Evolutionary conservation across 2,113 vertebrate species (phyloP).

Genomic region (Anoura caudifer): DNA sequence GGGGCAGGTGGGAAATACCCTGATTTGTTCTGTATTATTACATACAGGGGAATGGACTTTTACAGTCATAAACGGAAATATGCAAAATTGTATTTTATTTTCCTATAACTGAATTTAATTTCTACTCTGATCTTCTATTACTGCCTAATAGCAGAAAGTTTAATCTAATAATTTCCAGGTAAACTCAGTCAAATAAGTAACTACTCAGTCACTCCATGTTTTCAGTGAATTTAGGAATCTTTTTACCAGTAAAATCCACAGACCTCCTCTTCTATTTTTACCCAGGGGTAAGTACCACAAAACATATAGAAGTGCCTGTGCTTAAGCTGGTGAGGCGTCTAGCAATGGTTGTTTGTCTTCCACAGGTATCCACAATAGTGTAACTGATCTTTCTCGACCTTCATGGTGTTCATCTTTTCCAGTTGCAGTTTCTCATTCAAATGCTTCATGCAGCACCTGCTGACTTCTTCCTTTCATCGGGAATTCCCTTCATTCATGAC

Average conservation of each 20-base stretch:
- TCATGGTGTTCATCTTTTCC: not conserved
- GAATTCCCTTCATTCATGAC: not conserved
- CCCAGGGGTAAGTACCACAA: not conserved
- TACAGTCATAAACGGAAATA: constrained; percentile 7
- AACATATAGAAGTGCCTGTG: not conserved
- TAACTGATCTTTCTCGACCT: not conserved
- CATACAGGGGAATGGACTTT: constrained; percentile 1
- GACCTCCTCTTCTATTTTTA: not conserved
- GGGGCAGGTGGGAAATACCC: not conserved
- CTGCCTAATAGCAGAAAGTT: not conserved
- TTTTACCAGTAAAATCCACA: not conserved
- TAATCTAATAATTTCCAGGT: constrained; percentile 33
- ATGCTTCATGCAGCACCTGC: not conserved
- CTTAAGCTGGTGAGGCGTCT: not conserved
- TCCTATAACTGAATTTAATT: constrained; percentile 36
- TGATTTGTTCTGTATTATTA: not conserved
- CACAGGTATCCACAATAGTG: not conserved
- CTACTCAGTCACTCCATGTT: not conserved
- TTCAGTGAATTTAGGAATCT: not conserved
- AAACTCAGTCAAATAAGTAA: constrained; percentile 19
- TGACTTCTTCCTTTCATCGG: not conserved
- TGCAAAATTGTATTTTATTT: constrained; percentile 4
- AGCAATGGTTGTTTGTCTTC: not conserved
- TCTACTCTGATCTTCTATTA: constrained; percentile 5
- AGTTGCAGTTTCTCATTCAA: not conserved